A percentile compares a stretch with the other conserved stretches of the same genome.
Evolutionary conservation across 2,113 vertebrate genomes (phyloP).

Genomic region (Panurus biarmicus): DNA sequence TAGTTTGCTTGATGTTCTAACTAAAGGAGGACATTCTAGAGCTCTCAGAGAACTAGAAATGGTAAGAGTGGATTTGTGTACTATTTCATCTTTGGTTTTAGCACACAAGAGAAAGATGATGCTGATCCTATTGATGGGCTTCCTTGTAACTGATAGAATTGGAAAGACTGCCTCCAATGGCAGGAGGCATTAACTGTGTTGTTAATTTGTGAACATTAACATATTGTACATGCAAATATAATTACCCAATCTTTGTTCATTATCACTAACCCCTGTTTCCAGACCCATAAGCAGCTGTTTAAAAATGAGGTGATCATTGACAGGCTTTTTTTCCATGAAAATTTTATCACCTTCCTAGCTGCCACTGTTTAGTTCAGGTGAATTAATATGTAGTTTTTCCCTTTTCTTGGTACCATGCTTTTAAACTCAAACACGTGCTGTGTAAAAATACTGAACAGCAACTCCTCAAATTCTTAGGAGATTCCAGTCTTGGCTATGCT

Average conservation of each 20-base stretch:
- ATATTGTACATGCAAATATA: neutral
- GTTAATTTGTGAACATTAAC: neutral
- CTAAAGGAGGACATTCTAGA: slow-evolving; percentile 89
- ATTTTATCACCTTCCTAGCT: neutral
- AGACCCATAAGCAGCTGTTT: neutral
- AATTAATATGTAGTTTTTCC: neutral
- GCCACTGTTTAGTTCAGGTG: neutral
- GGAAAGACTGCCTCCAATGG: neutral
- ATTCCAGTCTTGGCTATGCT: neutral
- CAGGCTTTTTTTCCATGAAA: neutral
- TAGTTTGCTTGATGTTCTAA: slow-evolving; percentile 88
- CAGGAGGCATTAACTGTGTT: neutral
- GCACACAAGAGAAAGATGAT: neutral
- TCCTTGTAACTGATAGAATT: neutral
- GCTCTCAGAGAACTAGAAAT: slow-evolving; percentile 73
- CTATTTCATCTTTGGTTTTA: neutral
- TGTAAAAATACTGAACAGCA: neutral
- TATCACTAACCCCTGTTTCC: neutral
- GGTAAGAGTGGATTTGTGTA: slow-evolving; percentile 67
- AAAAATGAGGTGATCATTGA: neutral
- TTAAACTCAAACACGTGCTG: neutral
- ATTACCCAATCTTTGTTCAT: neutral
- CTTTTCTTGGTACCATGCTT: neutral
- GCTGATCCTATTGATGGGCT: neutral
- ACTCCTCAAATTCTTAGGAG: neutral